Conservation (phyloP, 2,113 vertebrate genomes). For the Lophochroa leadbeateri region DNA sequence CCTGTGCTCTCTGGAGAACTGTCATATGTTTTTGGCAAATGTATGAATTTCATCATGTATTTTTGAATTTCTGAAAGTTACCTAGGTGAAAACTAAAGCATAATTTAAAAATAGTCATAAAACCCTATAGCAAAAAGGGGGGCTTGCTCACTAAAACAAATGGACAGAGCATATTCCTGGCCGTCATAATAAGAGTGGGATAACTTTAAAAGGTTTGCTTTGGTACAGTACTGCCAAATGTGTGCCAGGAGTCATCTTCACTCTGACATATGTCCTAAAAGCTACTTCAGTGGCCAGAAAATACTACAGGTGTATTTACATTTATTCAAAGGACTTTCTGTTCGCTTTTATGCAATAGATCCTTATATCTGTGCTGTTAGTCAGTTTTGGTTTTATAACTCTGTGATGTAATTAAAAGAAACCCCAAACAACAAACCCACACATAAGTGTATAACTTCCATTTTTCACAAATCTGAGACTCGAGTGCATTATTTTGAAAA, state of each 20-base stretch:
- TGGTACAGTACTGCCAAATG: not conserved
- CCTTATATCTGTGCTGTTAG: not conserved
- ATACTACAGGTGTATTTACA: not conserved
- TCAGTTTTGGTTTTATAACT: not conserved
- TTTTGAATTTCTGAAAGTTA: not conserved
- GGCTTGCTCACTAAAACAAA: not conserved
- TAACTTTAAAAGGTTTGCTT: not conserved
- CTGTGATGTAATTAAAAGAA: not conserved
- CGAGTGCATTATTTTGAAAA: not conserved
- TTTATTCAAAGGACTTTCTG: not conserved
- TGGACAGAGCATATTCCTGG: not conserved
- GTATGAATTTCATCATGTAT: not conserved
- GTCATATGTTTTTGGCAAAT: not conserved
- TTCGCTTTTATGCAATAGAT: not conserved
- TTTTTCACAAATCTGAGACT: not conserved
- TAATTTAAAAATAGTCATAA: not conserved
- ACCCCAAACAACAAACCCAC: not conserved
- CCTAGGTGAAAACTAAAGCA: not conserved
- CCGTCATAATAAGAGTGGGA: not conserved
- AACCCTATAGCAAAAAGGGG: not conserved
- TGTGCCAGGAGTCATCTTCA: not conserved
- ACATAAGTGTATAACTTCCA: fast-evolving
- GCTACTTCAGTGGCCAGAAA: not conserved
- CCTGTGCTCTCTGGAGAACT: not conserved
- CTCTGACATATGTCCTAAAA: not conserved